These are phyloP conservation scores for Bombus waltoni DNA, from an alignment of 1,140 invertebrate genomes.

Conservation along the genomic window DNA sequence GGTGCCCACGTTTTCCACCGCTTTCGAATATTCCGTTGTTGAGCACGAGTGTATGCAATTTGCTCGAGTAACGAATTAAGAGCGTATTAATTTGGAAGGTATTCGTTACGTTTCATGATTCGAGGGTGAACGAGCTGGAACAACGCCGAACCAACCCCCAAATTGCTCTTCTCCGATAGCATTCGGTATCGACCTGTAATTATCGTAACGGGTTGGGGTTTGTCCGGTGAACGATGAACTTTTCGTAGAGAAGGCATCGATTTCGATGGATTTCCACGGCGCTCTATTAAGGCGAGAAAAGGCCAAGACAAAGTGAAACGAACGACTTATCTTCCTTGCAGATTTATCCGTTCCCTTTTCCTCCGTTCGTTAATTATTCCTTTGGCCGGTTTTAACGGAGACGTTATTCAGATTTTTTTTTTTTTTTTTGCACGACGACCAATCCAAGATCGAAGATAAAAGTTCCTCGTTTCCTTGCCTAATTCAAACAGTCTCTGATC, in stretches of 20 bases:
- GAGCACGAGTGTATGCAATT: conserved; percentile 34
- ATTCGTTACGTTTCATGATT: not conserved
- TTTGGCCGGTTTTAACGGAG: not conserved
- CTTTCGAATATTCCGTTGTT: conserved; percentile 5
- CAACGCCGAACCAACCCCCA: not conserved
- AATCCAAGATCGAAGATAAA: conserved; percentile 1
- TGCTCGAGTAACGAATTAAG: conserved; percentile 35
- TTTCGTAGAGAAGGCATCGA: not conserved
- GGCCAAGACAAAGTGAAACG: conserved; percentile 11
- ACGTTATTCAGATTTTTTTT: conserved; percentile 7
- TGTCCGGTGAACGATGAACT: conserved; percentile 7
- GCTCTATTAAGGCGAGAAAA: not conserved
- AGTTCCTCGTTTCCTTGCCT: not conserved
- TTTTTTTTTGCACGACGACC: not conserved
- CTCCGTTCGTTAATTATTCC: conserved; percentile 17
- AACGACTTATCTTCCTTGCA: not conserved
- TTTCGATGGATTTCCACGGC: not conserved
- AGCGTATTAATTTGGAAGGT: conserved; percentile 51
- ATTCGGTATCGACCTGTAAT: conserved; percentile 32
- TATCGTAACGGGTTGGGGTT: conserved; percentile 3
- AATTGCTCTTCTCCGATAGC: conserved; percentile 4
- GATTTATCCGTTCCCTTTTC: conserved; percentile 4
- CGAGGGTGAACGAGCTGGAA: conserved; percentile 7
- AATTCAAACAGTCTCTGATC: conserved; percentile 1
- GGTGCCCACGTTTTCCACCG: conserved; percentile 16